Base-by-base conservation (phyloP, 1,140 invertebrate species). In the Akabosia matsudoensis region DNA sequence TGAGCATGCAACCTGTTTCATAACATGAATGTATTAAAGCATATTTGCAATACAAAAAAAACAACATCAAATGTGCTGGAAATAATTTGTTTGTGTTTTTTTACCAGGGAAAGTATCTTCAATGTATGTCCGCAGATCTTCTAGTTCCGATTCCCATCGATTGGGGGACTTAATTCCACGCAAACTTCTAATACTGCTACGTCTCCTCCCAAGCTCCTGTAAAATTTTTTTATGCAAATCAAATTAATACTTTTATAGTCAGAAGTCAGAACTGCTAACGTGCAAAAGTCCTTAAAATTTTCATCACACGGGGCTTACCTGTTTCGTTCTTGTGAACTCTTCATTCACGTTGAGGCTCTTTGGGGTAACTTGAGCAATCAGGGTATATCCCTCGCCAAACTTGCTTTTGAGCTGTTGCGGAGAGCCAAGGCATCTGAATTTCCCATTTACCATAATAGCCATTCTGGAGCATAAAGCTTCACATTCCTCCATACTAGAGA, bases 371-470 rank as follows among this genome's bases (percentile, higher is more conserved):
- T 81, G 80, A 76, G 80, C 80, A 74, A 81, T 79, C 1, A 81
- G 51, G 4, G 88, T 89, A 82, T 89, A 90, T 16, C 90, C 89
- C 78, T 88, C 84, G 74, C 89, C 89, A 84, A 89, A 90, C 81
- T 88, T 89, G 78, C 82, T 85, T 80, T 88, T 88, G 18, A 88
- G 80, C 74, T 88, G 85, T 72, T 88, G 88, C 24, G 85, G 82
- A 33, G 85, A 85, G 13, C 87, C 87, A 16, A 88, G 77, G 76
- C 88, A 88, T 28, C 84, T 81, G 79, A 88, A 87, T 61, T 24
- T 34, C 54, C 61, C 61, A 22, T 67, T 67, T 4, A 88, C 86
- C 87, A 88, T 88, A n/a, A 88, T 88, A 26, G 85, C 87, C 18
- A 88, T 80, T 61, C 86, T 71, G 16, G 83, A 83, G 76, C 87